These are phyloP conservation scores for Gonocerus acuteangulatus DNA, from an alignment of 2,888 invertebrate species.

Conservation along the genomic window DNA sequence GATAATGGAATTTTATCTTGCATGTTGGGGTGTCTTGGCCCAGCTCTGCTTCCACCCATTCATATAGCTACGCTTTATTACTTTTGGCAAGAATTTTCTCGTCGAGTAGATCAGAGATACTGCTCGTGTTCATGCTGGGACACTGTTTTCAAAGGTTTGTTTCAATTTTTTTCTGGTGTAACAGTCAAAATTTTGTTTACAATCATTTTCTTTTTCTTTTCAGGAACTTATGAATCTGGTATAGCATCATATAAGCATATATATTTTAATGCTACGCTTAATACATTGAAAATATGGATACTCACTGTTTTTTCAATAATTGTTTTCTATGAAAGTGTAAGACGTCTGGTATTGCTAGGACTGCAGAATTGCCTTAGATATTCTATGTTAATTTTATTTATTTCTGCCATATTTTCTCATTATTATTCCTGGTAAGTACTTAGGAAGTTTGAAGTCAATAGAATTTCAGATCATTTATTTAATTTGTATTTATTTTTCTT, in stretches of 20 bases:
- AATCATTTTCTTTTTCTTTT: slow-evolving; percentile 31
- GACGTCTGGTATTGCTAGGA: slow-evolving; percentile 50
- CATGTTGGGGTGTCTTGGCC: slow-evolving; percentile 40
- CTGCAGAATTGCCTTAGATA: slow-evolving; percentile 50
- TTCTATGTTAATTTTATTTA: slow-evolving; percentile 56
- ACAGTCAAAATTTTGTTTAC: background rate
- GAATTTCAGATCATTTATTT: no score
- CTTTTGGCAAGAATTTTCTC: slow-evolving; percentile 61
- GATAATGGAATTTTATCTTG: slow-evolving; percentile 25
- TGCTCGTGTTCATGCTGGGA: slow-evolving; percentile 71
- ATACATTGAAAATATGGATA: slow-evolving; percentile 60
- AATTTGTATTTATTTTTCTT: no score
- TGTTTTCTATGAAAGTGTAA: slow-evolving; percentile 54
- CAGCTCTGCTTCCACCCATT: slow-evolving; percentile 53
- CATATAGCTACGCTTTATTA: slow-evolving; percentile 56
- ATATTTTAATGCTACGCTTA: slow-evolving; percentile 60
- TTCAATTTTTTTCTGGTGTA: background rate
- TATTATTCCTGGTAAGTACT: slow-evolving; percentile 53
- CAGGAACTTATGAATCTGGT: slow-evolving; percentile 61
- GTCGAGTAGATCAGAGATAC: slow-evolving; percentile 55
- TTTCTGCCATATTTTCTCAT: slow-evolving; percentile 56
- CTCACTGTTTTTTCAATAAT: slow-evolving; percentile 53
- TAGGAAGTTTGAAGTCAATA: no score
- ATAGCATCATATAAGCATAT: slow-evolving; percentile 61
- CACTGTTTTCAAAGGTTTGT: slow-evolving; percentile 61